A percentile compares a stretch with the other conserved stretches of the same genome.
Evolutionary conservation across 2,797 vertebrate genomes (phyloP).

Genomic region (Scleropages formosus): DNA sequence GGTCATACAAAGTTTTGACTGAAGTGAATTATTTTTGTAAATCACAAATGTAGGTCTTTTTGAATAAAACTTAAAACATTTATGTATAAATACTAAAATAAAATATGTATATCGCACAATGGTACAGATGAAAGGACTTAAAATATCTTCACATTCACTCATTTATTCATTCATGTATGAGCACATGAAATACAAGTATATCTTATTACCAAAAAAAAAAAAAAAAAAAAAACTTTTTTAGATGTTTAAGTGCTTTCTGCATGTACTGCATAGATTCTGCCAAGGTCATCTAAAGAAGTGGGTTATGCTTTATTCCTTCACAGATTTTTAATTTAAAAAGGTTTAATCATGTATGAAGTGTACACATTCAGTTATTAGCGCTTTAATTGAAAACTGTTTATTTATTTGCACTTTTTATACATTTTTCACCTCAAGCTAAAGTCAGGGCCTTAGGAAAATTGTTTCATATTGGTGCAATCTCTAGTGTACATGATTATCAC

Average conservation of each 20-base stretch:
- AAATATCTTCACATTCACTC: too few species aligned
- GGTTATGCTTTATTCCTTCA: conserved; percentile 38
- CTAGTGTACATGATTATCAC: not conserved
- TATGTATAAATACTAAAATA: too few species aligned
- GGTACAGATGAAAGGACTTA: too few species aligned
- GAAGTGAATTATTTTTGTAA: too few species aligned
- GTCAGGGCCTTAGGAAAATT: conserved; percentile 23
- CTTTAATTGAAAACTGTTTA: conserved; percentile 47
- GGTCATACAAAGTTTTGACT: too few species aligned
- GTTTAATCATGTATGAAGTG: conserved; percentile 50
- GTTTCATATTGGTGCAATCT: not conserved
- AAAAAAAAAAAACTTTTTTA: not conserved
- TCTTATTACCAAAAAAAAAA: conserved; percentile 4
- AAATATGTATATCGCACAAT: too few species aligned
- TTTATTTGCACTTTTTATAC: conserved; percentile 54
- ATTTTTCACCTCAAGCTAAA: conserved; percentile 51
- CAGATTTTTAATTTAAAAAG: conserved; percentile 51
- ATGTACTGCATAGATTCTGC: not conserved
- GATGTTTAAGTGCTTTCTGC: conserved; percentile 4
- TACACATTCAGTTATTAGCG: conserved; percentile 60
- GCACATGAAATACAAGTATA: too few species aligned
- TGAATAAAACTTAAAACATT: too few species aligned
- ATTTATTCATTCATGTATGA: too few species aligned
- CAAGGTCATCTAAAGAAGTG: not conserved
- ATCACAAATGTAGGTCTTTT: too few species aligned